Evolutionary conservation across 2,888 invertebrate species (phyloP), one percentile per base, ranked within the genome.

Genomic region (Aleiodes alternator): DNA sequence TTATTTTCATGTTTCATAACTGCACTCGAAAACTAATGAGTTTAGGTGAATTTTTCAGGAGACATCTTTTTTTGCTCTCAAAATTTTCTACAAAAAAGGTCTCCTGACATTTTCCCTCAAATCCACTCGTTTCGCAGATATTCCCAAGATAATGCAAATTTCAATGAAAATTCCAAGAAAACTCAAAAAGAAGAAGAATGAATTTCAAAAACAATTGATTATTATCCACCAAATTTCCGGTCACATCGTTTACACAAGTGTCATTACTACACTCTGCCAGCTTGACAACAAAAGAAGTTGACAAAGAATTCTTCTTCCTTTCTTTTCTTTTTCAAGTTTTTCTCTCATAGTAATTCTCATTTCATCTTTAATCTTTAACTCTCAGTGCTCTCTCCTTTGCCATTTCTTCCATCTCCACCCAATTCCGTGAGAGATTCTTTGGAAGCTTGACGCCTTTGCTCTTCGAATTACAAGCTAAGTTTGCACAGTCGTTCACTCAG

Each of bases 401-500:
- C 9, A 38, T n/a, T 12, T 43, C 38, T 16, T 9, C 16, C 43
- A 11, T 11, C 48, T 48, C 12, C 43, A 64, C 64, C 43, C 48
- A 48, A 43, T 64, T 64, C 23, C 16, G 3, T 11, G 59, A 31
- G 34, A 38, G 43, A 64, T 64, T 48, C 43, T 64, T 38, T 14
- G 43, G 59, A 29, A 71, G 69, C 75, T 3, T 43, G 57, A 74
- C 72, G 78, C 79, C 78, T 80, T 80, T 81, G 79, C 81, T 80
- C 79, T 81, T 80, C 80, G 80, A 83, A 81, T 82, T 82, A 82
- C 80, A 78, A 78, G 73, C 72, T 12, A 81, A 84, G 81, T 84
- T 84, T 82, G 72, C 59, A 73, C 76, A 78, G 70, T 73, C 76
- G 72, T 72, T 78, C 75, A 72, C 16, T 59, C 61, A 23, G 51